These are phyloP conservation scores for Pygmarrhopalites habei DNA, from an alignment of 1,140 invertebrate genomes.

Conservation along the genomic window DNA sequence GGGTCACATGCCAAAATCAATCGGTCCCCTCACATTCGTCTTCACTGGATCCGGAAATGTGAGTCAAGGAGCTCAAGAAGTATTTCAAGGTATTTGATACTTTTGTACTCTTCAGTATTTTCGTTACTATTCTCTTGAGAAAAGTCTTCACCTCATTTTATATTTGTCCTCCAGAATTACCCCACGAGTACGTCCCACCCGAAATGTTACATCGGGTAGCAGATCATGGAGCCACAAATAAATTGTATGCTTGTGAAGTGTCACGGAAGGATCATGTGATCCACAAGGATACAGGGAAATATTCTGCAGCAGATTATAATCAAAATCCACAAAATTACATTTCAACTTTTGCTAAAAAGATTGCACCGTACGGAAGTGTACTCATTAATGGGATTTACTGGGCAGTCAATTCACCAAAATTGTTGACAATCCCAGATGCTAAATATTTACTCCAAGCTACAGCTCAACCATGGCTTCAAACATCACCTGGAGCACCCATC, in stretches of 20 bases:
- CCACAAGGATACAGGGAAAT: constrained; percentile 76
- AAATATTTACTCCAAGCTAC: constrained; percentile 83
- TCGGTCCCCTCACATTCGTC: constrained; percentile 94
- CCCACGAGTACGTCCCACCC: constrained; percentile 93
- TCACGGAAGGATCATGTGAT: constrained; percentile 86
- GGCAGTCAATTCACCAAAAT: constrained; percentile 90
- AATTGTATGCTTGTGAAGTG: constrained; percentile 91
- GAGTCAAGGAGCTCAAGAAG: constrained; percentile 80
- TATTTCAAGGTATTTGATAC: no score
- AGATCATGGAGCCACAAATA: constrained; percentile 87
- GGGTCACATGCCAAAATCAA: constrained; percentile 88
- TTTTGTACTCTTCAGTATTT: no score
- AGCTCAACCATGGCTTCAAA: constrained; percentile 86
- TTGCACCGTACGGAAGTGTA: constrained; percentile 94
- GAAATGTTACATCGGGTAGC: constrained; percentile 91
- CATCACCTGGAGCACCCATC: constrained; percentile 70
- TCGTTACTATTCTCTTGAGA: no score
- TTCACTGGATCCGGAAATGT: constrained; percentile 88
- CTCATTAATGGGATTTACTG: constrained; percentile 98
- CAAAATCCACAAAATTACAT: constrained; percentile 87
- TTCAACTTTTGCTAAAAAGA: constrained; percentile 93
- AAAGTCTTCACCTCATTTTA: no score
- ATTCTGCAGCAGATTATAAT: constrained; percentile 77
- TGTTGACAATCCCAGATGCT: constrained; percentile 95
- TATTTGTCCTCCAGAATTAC: no score